A percentile compares a stretch with the other conserved stretches of the same genome.
Conservation (phyloP, 2,797 vertebrate genomes). For the Sebastes variabilis region DNA sequence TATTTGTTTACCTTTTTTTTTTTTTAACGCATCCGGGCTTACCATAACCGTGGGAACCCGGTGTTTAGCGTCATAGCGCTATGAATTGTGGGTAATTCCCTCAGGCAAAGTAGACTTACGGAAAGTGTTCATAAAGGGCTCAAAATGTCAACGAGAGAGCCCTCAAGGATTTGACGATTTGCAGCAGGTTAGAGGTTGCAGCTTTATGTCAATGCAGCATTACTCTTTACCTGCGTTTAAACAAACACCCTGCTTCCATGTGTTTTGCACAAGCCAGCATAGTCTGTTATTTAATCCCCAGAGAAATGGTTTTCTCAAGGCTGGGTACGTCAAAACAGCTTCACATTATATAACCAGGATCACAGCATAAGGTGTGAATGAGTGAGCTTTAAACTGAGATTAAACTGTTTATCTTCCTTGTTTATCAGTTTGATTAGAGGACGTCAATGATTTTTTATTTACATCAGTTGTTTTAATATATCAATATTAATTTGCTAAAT, state of each 20-base stretch:
- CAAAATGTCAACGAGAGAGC: too few species aligned
- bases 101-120: too few species aligned
- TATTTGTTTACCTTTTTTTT: too few species aligned
- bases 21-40: rapidly evolving
- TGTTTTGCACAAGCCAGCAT: background rate
- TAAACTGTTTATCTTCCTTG: background rate
- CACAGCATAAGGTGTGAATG: background rate
- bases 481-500: too few species aligned
- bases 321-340: background rate
- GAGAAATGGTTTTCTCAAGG: too few species aligned
- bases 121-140: too few species aligned
- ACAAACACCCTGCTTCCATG: background rate
- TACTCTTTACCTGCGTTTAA: background rate
- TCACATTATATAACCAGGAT: background rate
- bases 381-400: background rate
- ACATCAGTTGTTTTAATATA: background rate
- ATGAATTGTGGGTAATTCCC: too few species aligned
- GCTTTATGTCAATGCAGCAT: background rate
- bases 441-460: background rate
- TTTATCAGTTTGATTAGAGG: background rate
- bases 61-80: too few species aligned
- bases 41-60: too few species aligned
- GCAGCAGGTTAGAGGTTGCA: background rate
- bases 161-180: too few species aligned
- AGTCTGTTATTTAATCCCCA: background rate